These are phyloP conservation scores for Crocidura indochinensis DNA, from an alignment of 2,797 vertebrate species.

Conservation along the genomic window DNA sequence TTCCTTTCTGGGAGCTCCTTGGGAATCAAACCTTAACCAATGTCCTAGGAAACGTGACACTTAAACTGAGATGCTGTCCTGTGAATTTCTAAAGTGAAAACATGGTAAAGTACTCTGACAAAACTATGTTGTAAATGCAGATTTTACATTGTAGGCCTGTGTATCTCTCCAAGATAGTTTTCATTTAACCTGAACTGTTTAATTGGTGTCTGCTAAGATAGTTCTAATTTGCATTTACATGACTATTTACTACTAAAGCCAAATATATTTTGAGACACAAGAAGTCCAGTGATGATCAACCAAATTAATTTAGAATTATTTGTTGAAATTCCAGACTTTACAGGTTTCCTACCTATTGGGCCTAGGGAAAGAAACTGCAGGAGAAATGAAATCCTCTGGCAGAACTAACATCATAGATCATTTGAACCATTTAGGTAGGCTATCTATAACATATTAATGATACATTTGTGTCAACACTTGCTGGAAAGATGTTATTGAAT, in stretches of 20 bases:
- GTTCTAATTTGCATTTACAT: not conserved
- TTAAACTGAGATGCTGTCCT: not conserved
- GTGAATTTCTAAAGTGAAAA: not conserved
- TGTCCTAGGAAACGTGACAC: too few relatives aligned
- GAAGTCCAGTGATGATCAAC: not conserved
- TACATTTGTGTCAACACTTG: not conserved
- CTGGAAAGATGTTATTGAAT: slow-evolving; percentile 13
- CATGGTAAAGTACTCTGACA: accelerated
- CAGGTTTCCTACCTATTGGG: not conserved
- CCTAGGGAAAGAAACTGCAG: not conserved
- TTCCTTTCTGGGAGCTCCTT: too few relatives aligned
- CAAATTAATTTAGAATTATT: slow-evolving; percentile 46
- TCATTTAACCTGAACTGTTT: not conserved
- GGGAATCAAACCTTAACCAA: too few relatives aligned
- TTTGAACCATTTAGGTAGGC: slow-evolving; percentile 22
- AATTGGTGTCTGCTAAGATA: not conserved
- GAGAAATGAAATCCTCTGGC: slow-evolving; percentile 8
- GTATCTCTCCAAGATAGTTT: too few relatives aligned
- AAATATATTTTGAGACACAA: not conserved
- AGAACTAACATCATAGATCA: not conserved
- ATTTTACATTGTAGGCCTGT: too few relatives aligned
- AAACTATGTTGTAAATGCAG: not conserved
- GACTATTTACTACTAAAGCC: not conserved
- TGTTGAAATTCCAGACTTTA: slow-evolving; percentile 24
- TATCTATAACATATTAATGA: slow-evolving; percentile 8